Evolutionary conservation across 2,888 invertebrate genomes (phyloP), one percentile per base, ranked within the genome.

Genomic region (Ecdyonurus torrentis): DNA sequence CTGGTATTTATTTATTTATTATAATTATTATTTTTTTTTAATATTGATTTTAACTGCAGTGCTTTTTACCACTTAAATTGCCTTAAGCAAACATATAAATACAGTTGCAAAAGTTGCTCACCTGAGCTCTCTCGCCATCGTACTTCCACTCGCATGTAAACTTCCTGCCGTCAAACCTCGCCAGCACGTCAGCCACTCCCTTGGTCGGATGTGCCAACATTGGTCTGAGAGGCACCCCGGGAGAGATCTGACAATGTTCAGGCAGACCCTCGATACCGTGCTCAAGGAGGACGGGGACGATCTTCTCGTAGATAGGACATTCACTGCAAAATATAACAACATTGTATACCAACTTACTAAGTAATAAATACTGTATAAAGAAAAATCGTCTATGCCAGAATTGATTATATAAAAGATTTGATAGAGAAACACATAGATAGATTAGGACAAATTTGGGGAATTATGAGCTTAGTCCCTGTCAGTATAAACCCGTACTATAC

Each of bases 101-200:
- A n/a, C n/a, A n/a, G n/a, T n/a, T n/a, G 23, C 15, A n/a, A n/a
- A 58, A 59, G 19, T 10, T 61, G 58, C 37, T 25, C 61, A 91
- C 86, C 81, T 96, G 98, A 0, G 97, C 98, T 69, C 99, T 81
- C 79, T 99, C 99, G 0, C 99, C 99, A 76, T 99, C 99, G 74
- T 99, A 99, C 75, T 99, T 99, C 85, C 89, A 99, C 77, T 99
- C 99, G 74, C 98, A 98, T 0, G 97, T 97, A 74, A 99, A 98
- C 70, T 85, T 82, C 66, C 88, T 80, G 18, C 87, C 86, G 65
- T 91, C 91, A 75, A 93, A 92, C 70, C 92, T 81, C 65, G 84
- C 81, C 62, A 97, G 76, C 2, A 97, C 89, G 74, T 96, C 95
- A 66, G 85, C 82, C 1, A 98, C 89, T 2, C 95, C 96, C 74